Evolutionary conservation across 1,140 invertebrate species (phyloP).

Genomic region (Caerostris darwini): DNA sequence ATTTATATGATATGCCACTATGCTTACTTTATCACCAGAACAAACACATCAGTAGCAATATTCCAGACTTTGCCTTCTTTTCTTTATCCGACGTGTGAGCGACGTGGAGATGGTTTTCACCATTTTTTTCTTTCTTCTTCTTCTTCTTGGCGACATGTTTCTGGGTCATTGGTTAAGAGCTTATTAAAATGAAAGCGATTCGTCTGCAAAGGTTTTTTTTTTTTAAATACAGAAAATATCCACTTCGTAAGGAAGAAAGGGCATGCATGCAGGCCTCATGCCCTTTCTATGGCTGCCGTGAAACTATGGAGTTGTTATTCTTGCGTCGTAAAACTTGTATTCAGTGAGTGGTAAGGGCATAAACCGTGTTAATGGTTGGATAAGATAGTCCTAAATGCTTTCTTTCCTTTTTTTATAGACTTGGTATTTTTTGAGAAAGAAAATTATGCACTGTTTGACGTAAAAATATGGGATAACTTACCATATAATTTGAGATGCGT

Average conservation of each 20-base stretch:
- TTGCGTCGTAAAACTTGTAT: background rate
- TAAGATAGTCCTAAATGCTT: background rate
- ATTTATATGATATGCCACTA: background rate
- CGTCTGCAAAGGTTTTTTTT: background rate
- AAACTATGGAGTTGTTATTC: background rate
- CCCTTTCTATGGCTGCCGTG: background rate
- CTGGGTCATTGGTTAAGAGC: background rate
- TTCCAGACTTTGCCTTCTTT: background rate
- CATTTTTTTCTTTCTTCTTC: background rate
- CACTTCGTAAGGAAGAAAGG: background rate
- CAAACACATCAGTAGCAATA: background rate
- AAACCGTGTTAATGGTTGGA: background rate
- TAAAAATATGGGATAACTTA: no score
- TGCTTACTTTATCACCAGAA: background rate
- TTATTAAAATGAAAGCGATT: background rate
- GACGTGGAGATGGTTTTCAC: background rate
- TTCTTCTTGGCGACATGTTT: background rate
- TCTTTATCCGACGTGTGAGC: background rate
- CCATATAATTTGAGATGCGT: no score
- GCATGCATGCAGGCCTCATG: background rate
- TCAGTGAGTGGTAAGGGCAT: background rate
- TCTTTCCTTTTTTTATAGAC: no score
- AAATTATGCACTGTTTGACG: no score
- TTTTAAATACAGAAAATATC: background rate
- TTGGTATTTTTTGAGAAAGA: no score